Evolutionary conservation across 2,113 vertebrate genomes (phyloP).

Genomic region (Phocoena sinus): DNA sequence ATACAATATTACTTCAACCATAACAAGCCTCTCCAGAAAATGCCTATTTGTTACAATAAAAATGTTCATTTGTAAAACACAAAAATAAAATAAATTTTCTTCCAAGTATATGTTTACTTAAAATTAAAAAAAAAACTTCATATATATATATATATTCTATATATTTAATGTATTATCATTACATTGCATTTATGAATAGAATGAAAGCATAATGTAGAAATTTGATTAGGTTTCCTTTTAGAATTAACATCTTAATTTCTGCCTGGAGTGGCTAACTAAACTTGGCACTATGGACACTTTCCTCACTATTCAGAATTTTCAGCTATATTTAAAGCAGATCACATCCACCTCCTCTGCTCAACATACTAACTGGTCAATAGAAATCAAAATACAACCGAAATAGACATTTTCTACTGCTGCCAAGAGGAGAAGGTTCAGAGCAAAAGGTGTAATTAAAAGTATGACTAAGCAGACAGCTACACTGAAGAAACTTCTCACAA

Average conservation of each 20-base stretch:
- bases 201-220: slow-evolving; percentile 35
- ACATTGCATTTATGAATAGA: slow-evolving; percentile 8
- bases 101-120: neutral
- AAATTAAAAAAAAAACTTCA: neutral
- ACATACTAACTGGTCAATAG: neutral
- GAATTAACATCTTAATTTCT: slow-evolving; percentile 45
- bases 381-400: slow-evolving; percentile 56
- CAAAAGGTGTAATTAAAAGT: slow-evolving; percentile 64
- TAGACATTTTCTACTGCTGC: slow-evolving; percentile 15
- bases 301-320: slow-evolving; percentile 16
- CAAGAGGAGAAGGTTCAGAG: slow-evolving; percentile 33
- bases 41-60: slow-evolving; percentile 27
- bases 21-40: neutral
- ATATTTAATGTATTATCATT: neutral
- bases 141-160: neutral
- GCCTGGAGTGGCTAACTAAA: neutral
- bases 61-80: slow-evolving; percentile 23
- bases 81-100: slow-evolving; percentile 46
- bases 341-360: neutral
- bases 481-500: slow-evolving; percentile 42
- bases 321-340: slow-evolving; percentile 33
- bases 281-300: neutral
- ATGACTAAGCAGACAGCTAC: slow-evolving; percentile 71
- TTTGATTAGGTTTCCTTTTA: slow-evolving; percentile 42
- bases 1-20: slow-evolving; percentile 23